Conservation (phyloP, 2,797 vertebrate genomes). For the Sarcophilus harrisii region DNA sequence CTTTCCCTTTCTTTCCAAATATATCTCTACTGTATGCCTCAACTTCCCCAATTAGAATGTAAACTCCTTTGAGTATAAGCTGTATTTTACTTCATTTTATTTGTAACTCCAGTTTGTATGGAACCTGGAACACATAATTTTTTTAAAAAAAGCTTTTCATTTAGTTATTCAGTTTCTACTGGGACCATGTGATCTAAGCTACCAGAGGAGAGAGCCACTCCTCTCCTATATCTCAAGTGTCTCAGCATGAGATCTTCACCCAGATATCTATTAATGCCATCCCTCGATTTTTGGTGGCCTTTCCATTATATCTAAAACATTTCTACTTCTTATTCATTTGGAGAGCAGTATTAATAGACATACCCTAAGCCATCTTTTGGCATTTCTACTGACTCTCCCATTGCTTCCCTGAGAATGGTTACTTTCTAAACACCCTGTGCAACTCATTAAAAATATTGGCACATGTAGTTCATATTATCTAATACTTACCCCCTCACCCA, state of each 20-base stretch:
- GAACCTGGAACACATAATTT: neutral
- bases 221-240: neutral
- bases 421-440: no score
- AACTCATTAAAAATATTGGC: no score
- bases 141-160: neutral
- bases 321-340: no score
- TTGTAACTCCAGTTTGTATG: neutral
- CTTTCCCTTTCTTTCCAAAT: neutral
- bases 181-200: neutral
- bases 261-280: neutral
- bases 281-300: no score
- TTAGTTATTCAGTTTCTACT: neutral
- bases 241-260: neutral
- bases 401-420: no score
- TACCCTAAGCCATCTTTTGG: no score
- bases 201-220: neutral
- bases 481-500: no score
- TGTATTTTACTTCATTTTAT: neutral
- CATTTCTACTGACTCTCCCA: no score
- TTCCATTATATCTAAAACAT: no score
- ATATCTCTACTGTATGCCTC: neutral
- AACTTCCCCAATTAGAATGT: slow-evolving; percentile 9
- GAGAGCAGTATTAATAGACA: no score
- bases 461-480: no score
- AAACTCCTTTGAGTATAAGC: slow-evolving; percentile 14